Percentiles rank a stretch among this genome's conserved stretches.
Evolutionary conservation across 2,888 invertebrate genomes (phyloP).

Genomic region (Diloba caeruleocephala): DNA sequence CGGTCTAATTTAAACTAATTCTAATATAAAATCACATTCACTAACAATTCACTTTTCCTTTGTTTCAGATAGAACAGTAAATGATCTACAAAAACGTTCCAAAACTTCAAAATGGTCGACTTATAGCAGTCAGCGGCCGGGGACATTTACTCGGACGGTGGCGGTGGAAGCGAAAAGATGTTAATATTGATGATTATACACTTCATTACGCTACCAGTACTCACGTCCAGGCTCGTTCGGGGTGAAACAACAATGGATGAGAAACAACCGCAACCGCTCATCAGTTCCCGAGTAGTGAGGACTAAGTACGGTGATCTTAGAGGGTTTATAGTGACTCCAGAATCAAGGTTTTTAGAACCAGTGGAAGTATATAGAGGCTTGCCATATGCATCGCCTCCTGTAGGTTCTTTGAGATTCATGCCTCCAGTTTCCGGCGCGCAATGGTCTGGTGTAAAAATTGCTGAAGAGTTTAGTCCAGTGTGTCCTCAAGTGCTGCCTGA

Average conservation of each 20-base stretch:
- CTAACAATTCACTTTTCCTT: slow-evolving; percentile 37
- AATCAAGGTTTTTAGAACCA: slow-evolving; percentile 94
- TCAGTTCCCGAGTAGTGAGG: slow-evolving; percentile 95
- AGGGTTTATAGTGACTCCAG: slow-evolving; percentile 95
- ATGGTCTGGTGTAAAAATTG: slow-evolving; percentile 96
- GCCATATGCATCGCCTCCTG: slow-evolving; percentile 97
- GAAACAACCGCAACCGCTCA: slow-evolving; percentile 81
- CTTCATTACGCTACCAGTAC: slow-evolving; percentile 86
- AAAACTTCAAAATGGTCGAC: slow-evolving; percentile 77
- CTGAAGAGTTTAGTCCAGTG: slow-evolving; percentile 96
- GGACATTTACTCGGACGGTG: slow-evolving; percentile 73
- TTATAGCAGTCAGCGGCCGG: slow-evolving; percentile 79
- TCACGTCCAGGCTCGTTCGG: slow-evolving; percentile 80
- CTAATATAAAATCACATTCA: too few species aligned
- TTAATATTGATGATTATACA: slow-evolving; percentile 80
- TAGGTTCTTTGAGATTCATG: slow-evolving; percentile 97
- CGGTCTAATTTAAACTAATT: too few species aligned
- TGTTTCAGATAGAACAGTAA: slow-evolving; percentile 83
- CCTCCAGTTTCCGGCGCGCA: slow-evolving; percentile 98
- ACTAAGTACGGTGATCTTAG: slow-evolving; percentile 96
- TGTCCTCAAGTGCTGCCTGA: slow-evolving; percentile 97
- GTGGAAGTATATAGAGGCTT: slow-evolving; percentile 98
- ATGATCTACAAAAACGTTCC: slow-evolving; percentile 65
- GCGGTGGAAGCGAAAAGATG: slow-evolving; percentile 82
- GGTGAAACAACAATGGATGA: slow-evolving; percentile 87